phyloP scores from a whole-genome alignment of 92 coral and sea anemone species.

The Chrysogorgia sp. region DNA sequence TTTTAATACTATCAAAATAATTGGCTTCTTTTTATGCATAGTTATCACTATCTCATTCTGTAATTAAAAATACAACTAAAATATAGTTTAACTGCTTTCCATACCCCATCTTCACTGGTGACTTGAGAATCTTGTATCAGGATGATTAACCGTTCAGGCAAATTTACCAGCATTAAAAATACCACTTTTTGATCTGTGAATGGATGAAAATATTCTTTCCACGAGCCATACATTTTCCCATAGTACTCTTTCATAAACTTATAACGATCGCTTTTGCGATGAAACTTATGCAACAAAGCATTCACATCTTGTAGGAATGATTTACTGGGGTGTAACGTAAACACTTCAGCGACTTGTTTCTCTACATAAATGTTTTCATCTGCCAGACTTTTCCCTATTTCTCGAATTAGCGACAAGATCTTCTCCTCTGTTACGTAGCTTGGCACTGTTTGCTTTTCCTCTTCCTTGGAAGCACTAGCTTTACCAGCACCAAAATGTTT shows the following conservation, averaged over 20 bases:
- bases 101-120: background rate
- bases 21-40: too few relatives aligned
- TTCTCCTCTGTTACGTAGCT: background rate
- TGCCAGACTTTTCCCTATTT: background rate
- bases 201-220: slow-evolving; percentile 21
- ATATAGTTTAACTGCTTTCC: too few relatives aligned
- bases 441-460: background rate
- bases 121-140: background rate
- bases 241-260: slow-evolving; percentile 20
- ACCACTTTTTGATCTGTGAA: background rate
- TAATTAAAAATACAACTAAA: too few relatives aligned
- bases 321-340: background rate
- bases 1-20: too few relatives aligned
- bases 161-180: background rate
- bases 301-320: background rate
- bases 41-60: too few relatives aligned
- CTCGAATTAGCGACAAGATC: background rate
- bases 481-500: background rate
- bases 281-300: background rate
- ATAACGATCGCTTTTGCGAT: background rate
- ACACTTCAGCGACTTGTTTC: background rate
- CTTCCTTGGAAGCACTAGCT: background rate
- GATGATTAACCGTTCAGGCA: background rate
- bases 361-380: background rate
- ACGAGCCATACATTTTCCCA: background rate